Base-by-base conservation (phyloP, 1,140 invertebrate genomes). In the Sarcophaga peregrina region DNA sequence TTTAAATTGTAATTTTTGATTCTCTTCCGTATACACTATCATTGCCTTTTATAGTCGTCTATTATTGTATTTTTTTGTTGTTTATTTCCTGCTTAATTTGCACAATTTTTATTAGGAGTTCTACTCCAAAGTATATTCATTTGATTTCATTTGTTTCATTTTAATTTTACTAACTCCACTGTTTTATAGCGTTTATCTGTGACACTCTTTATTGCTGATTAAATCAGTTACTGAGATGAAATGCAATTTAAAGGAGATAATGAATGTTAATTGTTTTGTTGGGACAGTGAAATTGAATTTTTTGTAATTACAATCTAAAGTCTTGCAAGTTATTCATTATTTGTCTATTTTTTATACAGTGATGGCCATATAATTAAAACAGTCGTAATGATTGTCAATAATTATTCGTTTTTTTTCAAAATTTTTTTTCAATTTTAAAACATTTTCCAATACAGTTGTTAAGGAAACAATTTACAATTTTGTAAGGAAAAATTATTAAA, bases 11-110 rank as follows among this genome's bases (percentile, higher is more conserved):
- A 37, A 76, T 46, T 76, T 48, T 3, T 46, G 74, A 48, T 20
- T 68, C 62, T 20, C 20, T 74, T 46, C 15, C 74, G n/a, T n/a
- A 76, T 37, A 4, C 45, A 47, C 4, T 74, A 8, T 7, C 37
- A 46, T 13, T 74, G 8, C 25, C 25, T 37, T 37, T 37, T 37
- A 37, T 37, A 4, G 25, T 37, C 25, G 25, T 45, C 37, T 74
- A 74, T 74, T 76, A 46, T 76, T 50, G 13, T 76, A n/a, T n/a
- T 47, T 45, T 76, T 48, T 13, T 25, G 9, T 48, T 76, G 74
- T 76, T 76, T 76, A 76, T 76, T 76, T 76, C 46, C 48, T 76
- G 74, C 74, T 76, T 76, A 76, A 76, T 76, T 76, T 76, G 47
- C 74, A 76, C 46, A 48, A 76, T 76, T 76, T 76, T 76, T 46